These are phyloP conservation scores for Danio kyathit DNA, from an alignment of 2,797 vertebrate genomes.

Conservation along the genomic window DNA sequence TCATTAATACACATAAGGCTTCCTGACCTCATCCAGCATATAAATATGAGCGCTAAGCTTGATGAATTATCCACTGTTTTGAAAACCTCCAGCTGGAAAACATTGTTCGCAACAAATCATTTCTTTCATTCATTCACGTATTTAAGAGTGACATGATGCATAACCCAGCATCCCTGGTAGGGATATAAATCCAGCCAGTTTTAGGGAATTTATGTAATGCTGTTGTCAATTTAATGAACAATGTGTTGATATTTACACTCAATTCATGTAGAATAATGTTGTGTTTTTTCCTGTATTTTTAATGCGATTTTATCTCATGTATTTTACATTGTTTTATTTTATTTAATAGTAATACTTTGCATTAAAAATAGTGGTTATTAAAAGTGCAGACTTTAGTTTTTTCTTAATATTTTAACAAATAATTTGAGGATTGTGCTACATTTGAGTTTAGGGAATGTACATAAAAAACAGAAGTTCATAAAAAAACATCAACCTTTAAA, in stretches of 20 bases:
- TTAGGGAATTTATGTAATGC: background rate
- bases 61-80: slow-evolving; percentile 18
- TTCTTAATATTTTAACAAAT: no score
- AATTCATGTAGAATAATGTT: no score
- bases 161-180: background rate
- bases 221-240: background rate
- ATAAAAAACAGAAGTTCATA: no score
- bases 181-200: background rate
- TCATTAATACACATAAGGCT: slow-evolving; percentile 9
- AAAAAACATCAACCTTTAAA: slow-evolving; percentile 7
- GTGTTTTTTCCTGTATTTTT: no score
- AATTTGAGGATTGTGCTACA: background rate
- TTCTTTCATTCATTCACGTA: background rate
- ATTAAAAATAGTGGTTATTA: no score
- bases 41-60: background rate
- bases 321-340: no score
- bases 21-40: slow-evolving; percentile 12
- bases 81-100: slow-evolving; percentile 16
- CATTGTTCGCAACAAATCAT: background rate
- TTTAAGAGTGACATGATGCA: background rate
- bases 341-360: no score
- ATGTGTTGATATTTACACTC: background rate
- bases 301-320: no score
- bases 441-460: background rate
- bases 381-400: no score